Conservation (phyloP, 2,113 vertebrate species). For the Megaceryle torquata region DNA sequence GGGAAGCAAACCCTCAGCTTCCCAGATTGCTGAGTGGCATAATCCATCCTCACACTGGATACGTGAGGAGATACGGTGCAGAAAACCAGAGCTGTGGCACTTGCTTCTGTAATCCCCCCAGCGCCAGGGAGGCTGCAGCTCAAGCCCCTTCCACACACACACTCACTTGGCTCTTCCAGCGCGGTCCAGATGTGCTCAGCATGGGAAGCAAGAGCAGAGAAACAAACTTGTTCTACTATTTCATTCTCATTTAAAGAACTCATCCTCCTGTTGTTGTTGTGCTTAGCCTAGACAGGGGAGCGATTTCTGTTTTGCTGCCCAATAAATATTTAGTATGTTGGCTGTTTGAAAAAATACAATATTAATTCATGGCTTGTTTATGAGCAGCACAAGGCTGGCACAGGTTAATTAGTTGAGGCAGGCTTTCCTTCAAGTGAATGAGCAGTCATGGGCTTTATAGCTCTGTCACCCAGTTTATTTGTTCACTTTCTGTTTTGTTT, state of each 20-base stretch:
- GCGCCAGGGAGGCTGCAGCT: not conserved
- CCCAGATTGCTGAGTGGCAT: accelerated
- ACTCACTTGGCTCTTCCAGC: accelerated
- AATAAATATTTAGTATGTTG: slow-evolving; percentile 41
- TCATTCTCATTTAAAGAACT: not conserved
- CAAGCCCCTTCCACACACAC: not conserved
- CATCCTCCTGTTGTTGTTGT: not conserved
- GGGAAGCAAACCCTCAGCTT: not conserved
- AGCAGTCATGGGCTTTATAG: slow-evolving; percentile 42
- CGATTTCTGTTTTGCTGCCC: slow-evolving; percentile 3
- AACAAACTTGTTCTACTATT: not conserved
- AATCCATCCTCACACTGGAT: not conserved
- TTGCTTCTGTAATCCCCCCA: not conserved
- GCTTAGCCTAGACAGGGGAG: not conserved
- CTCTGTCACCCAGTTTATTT: slow-evolving; percentile 65
- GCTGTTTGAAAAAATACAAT: not conserved
- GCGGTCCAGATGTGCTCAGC: not conserved
- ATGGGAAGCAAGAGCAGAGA: not conserved
- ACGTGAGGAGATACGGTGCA: not conserved
- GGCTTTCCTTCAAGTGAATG: slow-evolving; percentile 65
- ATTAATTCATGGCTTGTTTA: slow-evolving; percentile 70
- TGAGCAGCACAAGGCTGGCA: slow-evolving; percentile 48
- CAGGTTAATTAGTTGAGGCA: slow-evolving; percentile 72
- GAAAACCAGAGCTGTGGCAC: not conserved
- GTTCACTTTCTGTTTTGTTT: slow-evolving; percentile 70